A percentile compares a stretch with the other conserved stretches of the same genome.
Conservation (phyloP, 2,888 invertebrate species). For the Osmoderma eremita region DNA sequence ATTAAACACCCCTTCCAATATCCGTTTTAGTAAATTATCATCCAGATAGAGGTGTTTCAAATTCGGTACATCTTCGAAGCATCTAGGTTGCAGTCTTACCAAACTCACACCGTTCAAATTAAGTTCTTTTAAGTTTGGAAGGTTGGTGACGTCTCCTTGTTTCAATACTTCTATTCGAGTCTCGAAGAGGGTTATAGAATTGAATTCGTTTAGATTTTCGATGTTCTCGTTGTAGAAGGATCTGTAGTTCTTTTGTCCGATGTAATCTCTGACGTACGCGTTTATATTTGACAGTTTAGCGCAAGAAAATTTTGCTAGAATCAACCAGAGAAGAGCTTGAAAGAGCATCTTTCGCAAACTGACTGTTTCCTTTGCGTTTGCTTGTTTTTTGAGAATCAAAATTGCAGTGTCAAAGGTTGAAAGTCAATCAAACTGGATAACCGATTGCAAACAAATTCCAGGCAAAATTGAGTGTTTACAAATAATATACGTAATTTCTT, state of each 20-base stretch:
- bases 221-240: neutral
- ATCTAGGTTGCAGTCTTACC: neutral
- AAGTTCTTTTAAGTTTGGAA: constrained; percentile 22
- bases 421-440: too few relatives aligned
- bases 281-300: constrained; percentile 1
- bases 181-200: neutral
- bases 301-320: neutral
- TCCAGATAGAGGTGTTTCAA: constrained; percentile 4
- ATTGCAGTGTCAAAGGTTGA: too few relatives aligned
- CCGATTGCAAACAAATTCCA: too few relatives aligned
- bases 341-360: neutral
- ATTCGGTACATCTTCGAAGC: constrained; percentile 13
- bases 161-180: constrained; percentile 1
- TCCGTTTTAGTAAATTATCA: constrained; percentile 4
- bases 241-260: constrained; percentile 4
- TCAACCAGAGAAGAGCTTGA: neutral
- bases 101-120: neutral
- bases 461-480: too few relatives aligned
- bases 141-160: neutral
- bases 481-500: too few relatives aligned
- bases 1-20: constrained; percentile 2
- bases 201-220: constrained; percentile 10
- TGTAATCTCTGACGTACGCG: constrained; percentile 5
- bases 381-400: too few relatives aligned
- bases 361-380: too few relatives aligned